Evolutionary conservation across 2,888 invertebrate species (phyloP), one percentile per base, ranked within the genome.

Genomic region (Hemistola chrysoprasaria): DNA sequence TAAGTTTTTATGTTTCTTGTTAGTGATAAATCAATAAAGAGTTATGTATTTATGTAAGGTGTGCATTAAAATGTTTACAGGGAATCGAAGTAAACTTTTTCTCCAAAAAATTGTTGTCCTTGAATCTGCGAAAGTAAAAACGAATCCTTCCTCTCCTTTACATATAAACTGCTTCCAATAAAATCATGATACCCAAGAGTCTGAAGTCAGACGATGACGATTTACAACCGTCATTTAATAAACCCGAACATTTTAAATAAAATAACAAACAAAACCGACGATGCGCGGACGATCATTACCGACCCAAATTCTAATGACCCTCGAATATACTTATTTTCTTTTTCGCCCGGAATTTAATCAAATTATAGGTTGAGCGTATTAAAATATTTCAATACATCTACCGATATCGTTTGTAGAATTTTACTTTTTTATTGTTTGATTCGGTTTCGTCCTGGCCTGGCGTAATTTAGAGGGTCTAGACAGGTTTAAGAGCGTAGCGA

Each of bases 321-420:
- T 82, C 78, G 75, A 71, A 77, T 83, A 72, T 57, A 71, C 66
- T 79, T 65, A 71, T 85, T 79, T 81, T 84, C 77, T 81, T 83
- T 81, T 85, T 78, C 68, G 71, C 65, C 67, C 71, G 69, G 71
- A 80, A 78, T 84, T 86, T 88, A 83, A 88, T 87, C 83, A 88
- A 88, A 88, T 88, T 88, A 88, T 86, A 87, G 85, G 87, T 86
- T 87, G 68, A 71, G 74, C 70, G 70, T 78, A 79, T 87, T 87
- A 83, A 86, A 88, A 87, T 86, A 86, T 87, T 88, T 85, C 86
- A 84, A 85, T 87, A 81, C 74, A 65, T 73, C 76, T 74, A 70
- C 74, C 76, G 79, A 78, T 85, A 83, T 73, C 78, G 82, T 79
- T 85, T 82, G 75, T 78, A 83, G 85, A 81, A 85, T 84, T 86